Conservation (phyloP, 2,888 invertebrate species). For the Apodemia zela region DNA sequence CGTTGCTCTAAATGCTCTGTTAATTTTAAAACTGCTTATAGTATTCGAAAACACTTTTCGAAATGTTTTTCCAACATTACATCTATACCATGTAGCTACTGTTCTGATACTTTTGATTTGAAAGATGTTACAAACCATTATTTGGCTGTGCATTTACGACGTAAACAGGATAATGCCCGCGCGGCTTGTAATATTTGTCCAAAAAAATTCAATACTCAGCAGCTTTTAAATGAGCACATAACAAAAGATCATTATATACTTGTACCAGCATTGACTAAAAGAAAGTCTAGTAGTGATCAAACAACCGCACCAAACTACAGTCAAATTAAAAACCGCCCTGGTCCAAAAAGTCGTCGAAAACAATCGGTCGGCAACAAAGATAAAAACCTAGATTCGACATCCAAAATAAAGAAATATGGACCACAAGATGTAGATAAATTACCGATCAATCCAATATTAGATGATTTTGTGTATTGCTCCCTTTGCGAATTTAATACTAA, state of each 20-base stretch:
- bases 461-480: conserved; percentile 81
- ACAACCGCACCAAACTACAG: not conserved
- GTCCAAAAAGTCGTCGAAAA: conserved; percentile 26
- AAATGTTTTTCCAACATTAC: conserved; percentile 28
- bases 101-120: conserved; percentile 27
- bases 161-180: not conserved
- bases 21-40: conserved; percentile 33
- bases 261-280: not conserved
- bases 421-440: conserved; percentile 83
- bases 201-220: conserved; percentile 25
- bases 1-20: conserved; percentile 49
- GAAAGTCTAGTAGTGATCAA: not conserved
- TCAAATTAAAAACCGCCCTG: conserved; percentile 5
- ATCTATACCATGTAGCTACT: conserved; percentile 38
- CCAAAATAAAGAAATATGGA: conserved; percentile 55
- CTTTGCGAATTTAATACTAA: conserved; percentile 85
- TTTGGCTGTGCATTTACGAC: conserved; percentile 26
- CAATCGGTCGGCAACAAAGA: conserved; percentile 23
- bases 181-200: conserved; percentile 43
- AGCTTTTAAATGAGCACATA: conserved; percentile 40
- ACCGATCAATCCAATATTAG: conserved; percentile 83
- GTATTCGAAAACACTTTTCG: conserved; percentile 47
- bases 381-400: conserved; percentile 26
- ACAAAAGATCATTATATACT: conserved; percentile 35
- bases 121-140: conserved; percentile 45